Conservation (phyloP, 2,888 invertebrate species). For the Steinernema carpocapsae region DNA sequence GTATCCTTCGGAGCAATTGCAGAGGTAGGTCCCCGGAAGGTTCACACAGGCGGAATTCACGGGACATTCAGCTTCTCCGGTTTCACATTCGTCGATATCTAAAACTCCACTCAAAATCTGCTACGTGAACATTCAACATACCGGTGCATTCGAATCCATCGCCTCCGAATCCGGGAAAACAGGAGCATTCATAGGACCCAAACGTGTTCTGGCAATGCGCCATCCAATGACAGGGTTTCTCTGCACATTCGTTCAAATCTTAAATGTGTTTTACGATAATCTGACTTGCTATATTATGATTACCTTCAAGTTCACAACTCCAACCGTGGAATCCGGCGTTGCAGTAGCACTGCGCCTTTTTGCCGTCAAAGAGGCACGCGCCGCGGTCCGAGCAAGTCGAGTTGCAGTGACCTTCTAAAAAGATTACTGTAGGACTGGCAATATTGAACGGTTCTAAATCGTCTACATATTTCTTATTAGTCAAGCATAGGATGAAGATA, state of each 20-base stretch:
- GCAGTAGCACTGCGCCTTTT: constrained; percentile 65
- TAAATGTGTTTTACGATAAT: constrained; percentile 71
- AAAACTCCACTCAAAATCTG: too few relatives aligned
- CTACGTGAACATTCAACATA: too few relatives aligned
- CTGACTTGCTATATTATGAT: constrained; percentile 29
- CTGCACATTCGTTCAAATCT: constrained; percentile 97
- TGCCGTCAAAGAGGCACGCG: constrained; percentile 67
- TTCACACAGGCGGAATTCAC: constrained; percentile 63
- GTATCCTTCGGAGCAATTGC: constrained; percentile 67
- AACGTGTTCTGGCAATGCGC: constrained; percentile 95
- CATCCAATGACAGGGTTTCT: constrained; percentile 93
- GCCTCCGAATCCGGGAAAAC: constrained; percentile 91
- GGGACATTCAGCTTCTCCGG: constrained; percentile 53
- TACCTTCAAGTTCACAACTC: constrained; percentile 60
- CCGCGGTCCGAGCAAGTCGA: constrained; percentile 62
- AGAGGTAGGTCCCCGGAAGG: constrained; percentile 67
- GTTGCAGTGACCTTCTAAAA: constrained; percentile 63
- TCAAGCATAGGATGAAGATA: too few relatives aligned
- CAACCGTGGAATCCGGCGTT: constrained; percentile 65
- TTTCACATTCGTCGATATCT: constrained; percentile 67
- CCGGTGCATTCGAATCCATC: constrained; percentile 92
- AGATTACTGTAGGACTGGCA: not conserved
- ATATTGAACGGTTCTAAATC: too few relatives aligned
- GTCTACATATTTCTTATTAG: too few relatives aligned
- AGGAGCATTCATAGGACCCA: constrained; percentile 92